Base-by-base conservation (phyloP, 1,140 invertebrate species). In the Cryptotermes secundus region DNA sequence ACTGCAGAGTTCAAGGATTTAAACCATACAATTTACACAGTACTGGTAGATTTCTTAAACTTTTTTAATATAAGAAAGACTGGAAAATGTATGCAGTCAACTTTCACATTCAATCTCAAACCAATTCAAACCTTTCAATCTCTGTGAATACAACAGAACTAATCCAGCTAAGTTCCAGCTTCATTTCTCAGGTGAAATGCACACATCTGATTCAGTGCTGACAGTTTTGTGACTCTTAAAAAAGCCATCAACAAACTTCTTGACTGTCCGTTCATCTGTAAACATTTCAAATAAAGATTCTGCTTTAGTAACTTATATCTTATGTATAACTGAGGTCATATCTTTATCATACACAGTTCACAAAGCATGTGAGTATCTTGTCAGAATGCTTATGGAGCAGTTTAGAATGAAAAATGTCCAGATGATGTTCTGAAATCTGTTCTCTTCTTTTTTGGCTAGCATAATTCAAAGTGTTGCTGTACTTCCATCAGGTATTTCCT, bases 201-300 rank as follows among this genome's bases (percentile, higher is more conserved):
- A 72, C 26, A 72, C 59, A 72, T 72, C 59, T n/a, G 59, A 72
- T 38, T 87, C 86, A 49, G 87, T 87, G 79, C 86, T 87, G 35
- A 89, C 88, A 86, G 87, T 87, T 80, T 87, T 85, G 83, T 88
- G 87, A 36, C 87, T 87, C 65, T 87, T 87, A 65, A 90, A 86
- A 83, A 89, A 88, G 53, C 87, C 87, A 83, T 87, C 87, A 26
- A 90, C 87, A 85, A 88, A 91, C 26, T 88, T 86, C 86, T 91
- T 91, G 34, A 91, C 89, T 79, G 88, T 88, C 79, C 89, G 86
- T 83, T 91, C 89, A 84, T 90, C 90, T 89, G 88, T 86, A 91
- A 89, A n/a, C 9, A 72, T 72, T 72, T 7, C 3, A n/a, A 31
- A 72, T 14, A 72, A 72, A n/a, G 24, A 59, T 59, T 59, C 53